Conservation (phyloP, 1,140 invertebrate species). For the Achatina immaculata region DNA sequence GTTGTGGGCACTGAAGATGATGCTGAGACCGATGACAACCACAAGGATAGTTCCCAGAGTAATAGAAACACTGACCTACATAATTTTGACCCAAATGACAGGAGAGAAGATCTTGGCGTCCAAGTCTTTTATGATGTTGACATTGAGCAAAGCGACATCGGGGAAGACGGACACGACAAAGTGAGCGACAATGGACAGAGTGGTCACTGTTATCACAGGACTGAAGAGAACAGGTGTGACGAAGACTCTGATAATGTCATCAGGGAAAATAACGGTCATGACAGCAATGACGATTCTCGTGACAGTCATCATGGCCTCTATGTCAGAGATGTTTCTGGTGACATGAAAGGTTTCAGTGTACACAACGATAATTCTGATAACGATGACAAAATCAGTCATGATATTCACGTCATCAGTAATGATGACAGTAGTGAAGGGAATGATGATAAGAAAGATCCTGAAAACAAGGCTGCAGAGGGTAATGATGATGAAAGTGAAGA, state of each 20-base stretch:
- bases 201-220: conserved; percentile 11
- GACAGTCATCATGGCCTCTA: neutral
- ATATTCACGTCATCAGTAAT: neutral
- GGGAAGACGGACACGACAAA: conserved; percentile 40
- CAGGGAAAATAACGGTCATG: conserved; percentile 65
- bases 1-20: no score
- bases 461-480: neutral
- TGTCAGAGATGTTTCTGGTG: neutral
- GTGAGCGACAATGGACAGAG: neutral
- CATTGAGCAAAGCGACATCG: no score
- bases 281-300: neutral
- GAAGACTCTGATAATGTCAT: neutral
- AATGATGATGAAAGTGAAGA: neutral
- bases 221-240: conserved; percentile 32
- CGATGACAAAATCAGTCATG: conserved; percentile 1
- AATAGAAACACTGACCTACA: no score
- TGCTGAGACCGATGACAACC: no score
- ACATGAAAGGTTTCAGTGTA: neutral
- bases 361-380: neutral
- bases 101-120: no score
- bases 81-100: no score
- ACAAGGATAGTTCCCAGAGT: no score
- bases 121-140: no score
- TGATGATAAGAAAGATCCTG: neutral
- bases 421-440: neutral